phyloP scores from a whole-genome alignment of 2,113 vertebrate species.

The Tragelaphus buxtoni region DNA sequence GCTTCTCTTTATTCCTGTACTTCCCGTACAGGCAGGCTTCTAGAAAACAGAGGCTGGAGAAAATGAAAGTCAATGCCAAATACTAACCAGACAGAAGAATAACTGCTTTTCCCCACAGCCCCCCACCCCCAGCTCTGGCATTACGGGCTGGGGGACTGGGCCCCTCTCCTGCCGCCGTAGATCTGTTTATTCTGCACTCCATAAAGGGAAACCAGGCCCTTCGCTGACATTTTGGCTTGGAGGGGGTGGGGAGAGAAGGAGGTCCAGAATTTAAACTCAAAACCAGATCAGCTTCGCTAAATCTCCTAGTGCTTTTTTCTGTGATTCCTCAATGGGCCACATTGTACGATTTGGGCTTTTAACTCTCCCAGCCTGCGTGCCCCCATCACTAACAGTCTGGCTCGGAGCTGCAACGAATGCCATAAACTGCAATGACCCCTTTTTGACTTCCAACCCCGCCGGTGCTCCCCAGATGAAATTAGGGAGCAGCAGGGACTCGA shows the following conservation, averaged over 20 bases:
- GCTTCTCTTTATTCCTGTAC: constrained; percentile 50
- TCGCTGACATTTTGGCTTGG: constrained; percentile 65
- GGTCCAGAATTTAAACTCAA: constrained; percentile 71
- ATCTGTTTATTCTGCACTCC: constrained; percentile 72
- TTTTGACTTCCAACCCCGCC: constrained; percentile 9
- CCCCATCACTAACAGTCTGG: background rate
- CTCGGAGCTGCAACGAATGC: background rate
- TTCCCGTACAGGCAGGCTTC: constrained; percentile 49
- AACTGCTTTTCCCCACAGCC: constrained; percentile 34
- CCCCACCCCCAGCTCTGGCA: constrained; percentile 58
- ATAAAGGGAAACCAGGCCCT: constrained; percentile 74
- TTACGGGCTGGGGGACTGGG: constrained; percentile 51
- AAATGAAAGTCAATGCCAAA: constrained; percentile 72
- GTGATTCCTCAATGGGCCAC: constrained; percentile 39
- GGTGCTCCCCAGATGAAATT: constrained; percentile 19
- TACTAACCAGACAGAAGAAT: constrained; percentile 60
- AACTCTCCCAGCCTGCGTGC: background rate
- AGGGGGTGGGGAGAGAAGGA: constrained; percentile 60
- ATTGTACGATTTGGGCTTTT: background rate
- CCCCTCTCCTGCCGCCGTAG: constrained; percentile 55
- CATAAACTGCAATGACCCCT: constrained; percentile 21
- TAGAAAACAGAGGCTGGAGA: constrained; percentile 67
- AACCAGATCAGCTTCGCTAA: constrained; percentile 68
- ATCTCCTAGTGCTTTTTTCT: constrained; percentile 45
- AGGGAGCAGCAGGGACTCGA: background rate